Evolutionary conservation across 2,888 invertebrate genomes (phyloP).

Genomic region (Lithodes maja): DNA sequence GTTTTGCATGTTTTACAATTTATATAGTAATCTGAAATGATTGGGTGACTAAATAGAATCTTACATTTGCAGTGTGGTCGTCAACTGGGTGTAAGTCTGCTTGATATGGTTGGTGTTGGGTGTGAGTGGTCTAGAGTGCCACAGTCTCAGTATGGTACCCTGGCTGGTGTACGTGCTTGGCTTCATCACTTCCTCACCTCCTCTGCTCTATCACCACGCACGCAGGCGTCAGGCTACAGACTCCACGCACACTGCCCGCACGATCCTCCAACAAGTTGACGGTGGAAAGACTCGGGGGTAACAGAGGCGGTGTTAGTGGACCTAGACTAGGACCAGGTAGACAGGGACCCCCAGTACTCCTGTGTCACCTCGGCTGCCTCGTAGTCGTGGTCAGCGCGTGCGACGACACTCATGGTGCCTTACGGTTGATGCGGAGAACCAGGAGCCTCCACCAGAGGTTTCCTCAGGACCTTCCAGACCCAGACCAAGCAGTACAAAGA

Average conservation of each 20-base stretch:
- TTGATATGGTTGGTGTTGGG: slow-evolving; percentile 52
- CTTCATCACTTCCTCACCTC: slow-evolving; percentile 66
- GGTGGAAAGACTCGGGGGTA: slow-evolving; percentile 44
- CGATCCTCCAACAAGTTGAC: slow-evolving; percentile 50
- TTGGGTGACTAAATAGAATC: neutral
- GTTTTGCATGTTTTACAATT: neutral
- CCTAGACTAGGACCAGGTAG: slow-evolving; percentile 45
- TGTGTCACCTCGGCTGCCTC: slow-evolving; percentile 61
- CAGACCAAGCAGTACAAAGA: slow-evolving; percentile 59
- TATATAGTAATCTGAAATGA: neutral
- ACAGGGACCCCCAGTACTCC: slow-evolving; percentile 63
- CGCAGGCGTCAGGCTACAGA: slow-evolving; percentile 45
- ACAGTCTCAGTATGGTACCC: slow-evolving; percentile 59
- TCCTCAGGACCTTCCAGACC: slow-evolving; percentile 43
- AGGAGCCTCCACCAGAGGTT: slow-evolving; percentile 52
- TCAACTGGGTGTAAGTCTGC: slow-evolving; percentile 63
- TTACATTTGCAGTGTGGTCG: slow-evolving; percentile 61
- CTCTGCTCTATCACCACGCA: slow-evolving; percentile 59
- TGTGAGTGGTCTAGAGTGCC: slow-evolving; percentile 59
- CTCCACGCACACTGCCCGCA: slow-evolving; percentile 44
- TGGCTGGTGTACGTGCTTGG: slow-evolving; percentile 64
- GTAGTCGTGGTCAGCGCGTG: slow-evolving; percentile 62
- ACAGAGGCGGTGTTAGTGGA: slow-evolving; percentile 33
- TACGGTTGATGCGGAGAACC: slow-evolving; percentile 67
- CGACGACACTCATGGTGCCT: slow-evolving; percentile 63